Evolutionary conservation across 1,140 invertebrate species (phyloP), one percentile per base, ranked within the genome.

Genomic region (Drosophila funebris): DNA sequence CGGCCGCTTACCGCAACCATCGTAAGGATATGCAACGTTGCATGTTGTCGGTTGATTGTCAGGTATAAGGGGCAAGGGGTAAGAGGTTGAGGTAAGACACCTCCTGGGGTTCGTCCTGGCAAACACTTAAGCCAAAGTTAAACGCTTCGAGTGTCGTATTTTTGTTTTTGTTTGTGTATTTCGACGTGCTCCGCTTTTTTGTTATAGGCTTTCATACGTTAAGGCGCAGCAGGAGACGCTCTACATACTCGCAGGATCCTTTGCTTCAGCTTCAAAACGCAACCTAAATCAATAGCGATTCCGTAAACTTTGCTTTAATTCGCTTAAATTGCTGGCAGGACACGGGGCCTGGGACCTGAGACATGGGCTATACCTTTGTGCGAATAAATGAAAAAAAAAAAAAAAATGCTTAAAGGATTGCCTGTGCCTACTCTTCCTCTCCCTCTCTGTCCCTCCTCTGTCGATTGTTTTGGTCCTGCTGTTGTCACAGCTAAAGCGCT

Each of bases 81-180:
- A 37, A 58, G 44, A 53, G 67, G 53, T 50, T 66, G 60, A 61
- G 66, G 50, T 33, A 62, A 57, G 50, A 54, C 58, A 52, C 43
- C 56, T 69, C 43, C 57, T 44, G 66, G 62, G 76, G 76, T 75
- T 76, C 71, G 78, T 88, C 78, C 79, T 77, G 73, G 57, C 84
- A 88, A 89, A 88, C 83, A 88, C 83, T 87, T 87, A 87, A 88
- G 83, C 78, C 79, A 88, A 88, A 88, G 83, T 88, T 88, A 88
- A 88, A 88, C 79, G 78, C 83, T 83, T 88, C 62, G 83, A 88
- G 83, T 88, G 83, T 75, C 61, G 82, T 88, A 78, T 88, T 88
- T 88, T 88, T 89, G 84, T 88, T 88, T 89, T 79, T 88, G 84
- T 88, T 88, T 89, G 78, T 11, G 44, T 76, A 39, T 60, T 50